Evolutionary conservation across 2,797 vertebrate genomes (phyloP), one percentile per base, ranked within the genome.

Genomic region (Enoplosus armatus): DNA sequence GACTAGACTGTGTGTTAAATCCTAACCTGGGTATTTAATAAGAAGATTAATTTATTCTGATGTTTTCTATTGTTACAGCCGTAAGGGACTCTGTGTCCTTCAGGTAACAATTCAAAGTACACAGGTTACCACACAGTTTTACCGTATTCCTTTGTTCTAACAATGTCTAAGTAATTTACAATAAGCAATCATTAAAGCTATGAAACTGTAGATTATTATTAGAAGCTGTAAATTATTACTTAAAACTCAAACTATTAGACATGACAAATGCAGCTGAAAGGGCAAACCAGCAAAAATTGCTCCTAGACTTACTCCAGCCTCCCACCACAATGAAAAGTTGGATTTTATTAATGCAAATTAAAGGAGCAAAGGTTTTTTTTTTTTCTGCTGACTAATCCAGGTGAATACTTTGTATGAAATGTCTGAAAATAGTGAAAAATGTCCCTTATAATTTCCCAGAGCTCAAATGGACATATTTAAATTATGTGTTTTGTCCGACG

Each of bases 151-250:
- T 22, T 10, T 58, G 24, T 27, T 37, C 56, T 37, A 24, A 43
- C 59, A 27, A 63, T 53, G 55, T 60, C 63, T 29, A 16, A 27
- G 31, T 37, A 37, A 20, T n/a, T 53, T 31, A 27, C 3, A 6
- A 35, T 61, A 35, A 53, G 33, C 24, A 37, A 45, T 12, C 61
- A 53, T 68, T 45, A 68, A 53, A 61, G 12, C 41, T 27, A 33
- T 47, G 8, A 9, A n/a, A n/a, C n/a, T n/a, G n/a, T n/a, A n/a
- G n/a, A n/a, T n/a, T n/a, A n/a, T n/a, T n/a, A n/a, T n/a, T n/a
- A n/a, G n/a, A n/a, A n/a, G n/a, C n/a, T n/a, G 31, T 41, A 31
- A 69, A 33, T 45, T 5, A 43, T 56, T 45, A 45, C 12, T 45
- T 4, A 31, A 54, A 50, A 33, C 59, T 48, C 0, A 47, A 22